Evolutionary conservation across 2,113 vertebrate species (phyloP).

Genomic region (Tylochromis polylepis): DNA sequence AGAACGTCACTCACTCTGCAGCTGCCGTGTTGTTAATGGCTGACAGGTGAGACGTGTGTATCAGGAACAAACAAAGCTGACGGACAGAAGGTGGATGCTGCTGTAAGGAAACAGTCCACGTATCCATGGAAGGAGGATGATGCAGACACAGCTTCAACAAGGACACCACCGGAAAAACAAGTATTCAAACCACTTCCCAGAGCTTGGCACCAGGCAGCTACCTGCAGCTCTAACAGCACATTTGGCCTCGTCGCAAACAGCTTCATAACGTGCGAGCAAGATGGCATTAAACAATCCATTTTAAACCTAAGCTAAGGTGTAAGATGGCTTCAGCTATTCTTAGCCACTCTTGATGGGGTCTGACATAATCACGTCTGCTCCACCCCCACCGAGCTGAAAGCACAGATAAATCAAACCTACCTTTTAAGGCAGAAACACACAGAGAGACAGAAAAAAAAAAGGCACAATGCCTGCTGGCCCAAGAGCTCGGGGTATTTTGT

Average conservation of each 20-base stretch:
- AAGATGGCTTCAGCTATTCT: conserved; percentile 42
- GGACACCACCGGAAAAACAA: not conserved
- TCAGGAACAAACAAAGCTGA: not conserved
- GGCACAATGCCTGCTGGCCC: not conserved
- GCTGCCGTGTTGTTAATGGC: not conserved
- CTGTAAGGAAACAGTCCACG: not conserved
- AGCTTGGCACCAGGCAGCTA: not conserved
- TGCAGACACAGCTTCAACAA: not conserved
- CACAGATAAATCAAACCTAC: conserved; percentile 51
- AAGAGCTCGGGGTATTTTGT: not conserved
- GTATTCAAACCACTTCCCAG: not conserved
- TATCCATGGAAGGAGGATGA: not conserved
- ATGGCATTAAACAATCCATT: conserved; percentile 2
- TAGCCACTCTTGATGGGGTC: conserved; percentile 29
- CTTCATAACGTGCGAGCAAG: not conserved
- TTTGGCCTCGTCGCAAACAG: not conserved
- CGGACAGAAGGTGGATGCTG: not conserved
- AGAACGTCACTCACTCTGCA: not conserved
- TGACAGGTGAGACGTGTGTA: not conserved
- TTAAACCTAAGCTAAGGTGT: conserved; percentile 27
- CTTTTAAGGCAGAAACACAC: conserved; percentile 52
- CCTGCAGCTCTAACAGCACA: not conserved
- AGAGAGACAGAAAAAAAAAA: not conserved
- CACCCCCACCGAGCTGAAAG: conserved; percentile 25
- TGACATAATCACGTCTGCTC: conserved; percentile 45